A percentile compares a stretch with the other conserved stretches of the same genome.
Evolutionary conservation across 2,888 invertebrate genomes (phyloP).

Genomic region (Yponomeuta plumbellus): DNA sequence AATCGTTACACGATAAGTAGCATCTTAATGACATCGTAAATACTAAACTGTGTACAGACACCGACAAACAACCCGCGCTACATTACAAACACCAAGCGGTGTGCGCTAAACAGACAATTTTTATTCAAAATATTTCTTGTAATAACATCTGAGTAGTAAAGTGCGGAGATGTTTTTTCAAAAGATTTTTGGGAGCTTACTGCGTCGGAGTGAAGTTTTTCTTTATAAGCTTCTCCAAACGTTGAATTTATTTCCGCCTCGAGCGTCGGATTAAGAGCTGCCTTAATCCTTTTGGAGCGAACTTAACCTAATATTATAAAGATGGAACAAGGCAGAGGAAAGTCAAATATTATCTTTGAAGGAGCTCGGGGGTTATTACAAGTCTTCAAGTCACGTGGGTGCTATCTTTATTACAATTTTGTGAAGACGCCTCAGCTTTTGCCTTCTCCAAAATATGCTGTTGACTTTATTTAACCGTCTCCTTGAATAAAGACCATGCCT

Average conservation of each 20-base stretch:
- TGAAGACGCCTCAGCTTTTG: slow-evolving; percentile 2
- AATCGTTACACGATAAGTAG: background rate
- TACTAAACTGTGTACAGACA: background rate
- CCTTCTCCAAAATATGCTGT: slow-evolving; percentile 2
- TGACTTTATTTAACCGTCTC: background rate
- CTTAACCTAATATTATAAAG: slow-evolving; percentile 73
- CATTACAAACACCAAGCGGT: background rate
- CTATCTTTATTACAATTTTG: slow-evolving; percentile 14
- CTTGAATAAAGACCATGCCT: background rate
- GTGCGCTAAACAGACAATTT: background rate
- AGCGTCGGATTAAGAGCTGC: slow-evolving; percentile 69
- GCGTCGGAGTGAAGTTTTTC: slow-evolving; percentile 63
- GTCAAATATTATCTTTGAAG: slow-evolving; percentile 69
- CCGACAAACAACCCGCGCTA: background rate
- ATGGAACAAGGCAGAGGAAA: slow-evolving; percentile 66
- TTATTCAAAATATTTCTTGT: background rate
- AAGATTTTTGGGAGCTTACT: slow-evolving; percentile 45
- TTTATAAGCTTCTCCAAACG: slow-evolving; percentile 67
- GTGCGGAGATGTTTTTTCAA: background rate
- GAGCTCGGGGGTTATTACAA: slow-evolving; percentile 63
- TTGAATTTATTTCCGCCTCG: slow-evolving; percentile 72
- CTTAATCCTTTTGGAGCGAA: slow-evolving; percentile 73
- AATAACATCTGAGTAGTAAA: background rate
- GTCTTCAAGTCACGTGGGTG: slow-evolving; percentile 41
- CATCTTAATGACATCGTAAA: background rate